These are phyloP conservation scores for Tetranychus piercei DNA, from an alignment of 2,888 invertebrate genomes.

Conservation along the genomic window DNA sequence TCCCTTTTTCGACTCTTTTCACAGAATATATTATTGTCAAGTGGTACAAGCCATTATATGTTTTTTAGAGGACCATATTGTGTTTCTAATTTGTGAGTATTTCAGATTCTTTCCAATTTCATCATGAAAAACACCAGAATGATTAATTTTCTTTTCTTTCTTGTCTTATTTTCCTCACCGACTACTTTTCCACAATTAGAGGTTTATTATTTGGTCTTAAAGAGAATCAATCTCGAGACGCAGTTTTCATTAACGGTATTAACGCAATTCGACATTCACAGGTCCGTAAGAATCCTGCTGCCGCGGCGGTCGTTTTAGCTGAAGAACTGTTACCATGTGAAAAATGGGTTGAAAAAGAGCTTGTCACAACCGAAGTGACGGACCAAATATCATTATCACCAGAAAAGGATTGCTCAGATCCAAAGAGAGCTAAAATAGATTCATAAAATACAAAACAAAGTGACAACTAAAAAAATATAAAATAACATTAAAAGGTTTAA, in stretches of 20 bases:
- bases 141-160: background rate
- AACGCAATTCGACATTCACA: slow-evolving; percentile 21
- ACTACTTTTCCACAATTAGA: background rate
- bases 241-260: slow-evolving; percentile 16
- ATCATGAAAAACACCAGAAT: background rate
- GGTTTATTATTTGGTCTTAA: slow-evolving; percentile 19
- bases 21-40: slow-evolving; percentile 22
- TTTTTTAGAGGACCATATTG: slow-evolving; percentile 19
- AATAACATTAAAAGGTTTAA: background rate
- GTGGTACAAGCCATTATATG: slow-evolving; percentile 13
- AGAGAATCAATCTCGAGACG: slow-evolving; percentile 14
- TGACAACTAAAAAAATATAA: background rate
- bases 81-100: slow-evolving; percentile 19
- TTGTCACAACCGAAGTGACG: background rate
- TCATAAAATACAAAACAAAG: background rate
- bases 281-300: background rate
- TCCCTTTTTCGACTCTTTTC: background rate
- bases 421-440: slow-evolving; percentile 4
- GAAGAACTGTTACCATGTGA: background rate
- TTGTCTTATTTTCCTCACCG: background rate
- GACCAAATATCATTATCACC: background rate
- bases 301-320: background rate
- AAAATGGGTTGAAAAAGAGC: slow-evolving; percentile 9
- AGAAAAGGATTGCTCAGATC: background rate
- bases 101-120: background rate